Evolutionary conservation across 37 sponge, comb jelly and placozoan species (phyloP).

Genomic region (Oscarella lobularis): DNA sequence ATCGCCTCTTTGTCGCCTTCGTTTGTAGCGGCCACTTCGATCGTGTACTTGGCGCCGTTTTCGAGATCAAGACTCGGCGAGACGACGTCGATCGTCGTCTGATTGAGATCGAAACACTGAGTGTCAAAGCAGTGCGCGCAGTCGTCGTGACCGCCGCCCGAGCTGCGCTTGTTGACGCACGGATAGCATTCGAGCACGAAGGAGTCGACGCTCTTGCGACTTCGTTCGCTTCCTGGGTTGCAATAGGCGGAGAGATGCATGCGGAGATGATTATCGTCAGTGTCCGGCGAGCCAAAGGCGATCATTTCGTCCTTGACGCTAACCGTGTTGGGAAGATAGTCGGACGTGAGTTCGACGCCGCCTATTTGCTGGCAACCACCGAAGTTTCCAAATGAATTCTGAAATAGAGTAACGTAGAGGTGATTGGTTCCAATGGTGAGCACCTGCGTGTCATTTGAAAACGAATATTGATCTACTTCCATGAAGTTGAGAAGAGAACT

Average conservation of each 20-base stretch:
- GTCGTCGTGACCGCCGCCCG: not conserved
- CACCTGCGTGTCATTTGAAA: no score
- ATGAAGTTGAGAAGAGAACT: no score
- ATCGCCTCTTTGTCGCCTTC: not conserved
- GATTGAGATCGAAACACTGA: not conserved
- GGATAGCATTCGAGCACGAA: not conserved
- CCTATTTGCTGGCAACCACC: no score
- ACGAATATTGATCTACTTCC: no score
- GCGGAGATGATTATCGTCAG: not conserved
- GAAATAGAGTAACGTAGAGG: no score
- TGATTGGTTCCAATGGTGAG: no score
- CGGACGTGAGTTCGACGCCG: no score
- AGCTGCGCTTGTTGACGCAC: not conserved
- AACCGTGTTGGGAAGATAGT: no score
- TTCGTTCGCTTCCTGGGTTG: not conserved
- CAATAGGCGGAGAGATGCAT: not conserved
- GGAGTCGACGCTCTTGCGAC: not conserved
- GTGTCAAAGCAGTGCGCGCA: not conserved
- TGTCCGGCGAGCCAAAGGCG: no score
- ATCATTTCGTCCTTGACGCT: no score
- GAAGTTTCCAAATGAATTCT: no score
- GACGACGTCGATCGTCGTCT: not conserved
- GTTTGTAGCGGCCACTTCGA: not conserved
- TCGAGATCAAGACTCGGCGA: not conserved
- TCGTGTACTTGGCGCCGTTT: not conserved